Base-by-base conservation (phyloP, 2,797 vertebrate genomes). In the Petrocephalus schoutedeni region DNA sequence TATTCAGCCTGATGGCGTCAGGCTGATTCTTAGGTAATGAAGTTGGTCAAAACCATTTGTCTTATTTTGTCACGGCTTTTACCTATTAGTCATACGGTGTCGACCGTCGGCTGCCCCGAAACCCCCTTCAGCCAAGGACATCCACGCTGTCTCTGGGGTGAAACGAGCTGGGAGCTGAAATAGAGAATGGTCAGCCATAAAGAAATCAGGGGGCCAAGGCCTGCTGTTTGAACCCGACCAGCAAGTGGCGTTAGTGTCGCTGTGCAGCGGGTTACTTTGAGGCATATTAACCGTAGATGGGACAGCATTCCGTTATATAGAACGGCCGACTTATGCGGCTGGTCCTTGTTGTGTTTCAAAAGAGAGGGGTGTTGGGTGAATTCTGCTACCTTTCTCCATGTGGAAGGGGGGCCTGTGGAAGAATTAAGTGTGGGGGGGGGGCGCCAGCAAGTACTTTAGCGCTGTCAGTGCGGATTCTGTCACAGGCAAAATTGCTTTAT, bases 21-120 rank as follows among this genome's bases (percentile, higher is more conserved):
- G 95, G 94, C 95, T 95, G 95, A 95, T 95, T 95, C 94, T 94
- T 94, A 93, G 93, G 94, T 96, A 95, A 96, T 95, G 95, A 95
- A 95, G 95, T 95, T 94, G 95, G 94, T 95, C 93, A 92, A 94
- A 94, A 94, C 94, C 95, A 96, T 96, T 96, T 94, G 93, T 96
- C 95, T 96, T 96, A 94, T 95, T 96, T 96, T 96, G 94, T 95
- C 95, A 95, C 90, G 92, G 94, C 93, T 95, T 95, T 95, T 92
- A 92, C 92, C 92, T 94, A 95, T 95, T 96, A 95, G 95, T 96
- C 95, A 95, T 94, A 94, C 92, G 12, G 92, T 89, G 91, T 94
- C 0, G 94, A 93, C 93, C 93, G 93, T 95, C 95, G 95, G 92
- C 94, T 95, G 91, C 92, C 94, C 89, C 87, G 94, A 92, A 95